Evolutionary conservation across 2,113 vertebrate species (phyloP), one percentile per base, ranked within the genome.

Genomic region (Picathartes gymnocephalus): DNA sequence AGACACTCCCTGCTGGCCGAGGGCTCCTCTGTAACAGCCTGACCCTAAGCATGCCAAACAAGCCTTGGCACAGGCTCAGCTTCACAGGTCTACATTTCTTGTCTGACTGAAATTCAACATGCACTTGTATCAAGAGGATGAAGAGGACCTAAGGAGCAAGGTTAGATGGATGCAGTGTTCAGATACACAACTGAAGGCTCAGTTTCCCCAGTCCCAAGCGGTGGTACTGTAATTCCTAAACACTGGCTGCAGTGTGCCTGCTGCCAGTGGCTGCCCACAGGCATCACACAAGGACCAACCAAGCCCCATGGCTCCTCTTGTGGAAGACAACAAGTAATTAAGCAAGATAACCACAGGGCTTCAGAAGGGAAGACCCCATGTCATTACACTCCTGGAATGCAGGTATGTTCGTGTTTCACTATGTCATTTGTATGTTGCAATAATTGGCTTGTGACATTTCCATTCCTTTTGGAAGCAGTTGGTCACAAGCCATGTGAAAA

Each of bases 1-100:
- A 80, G 40, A 22, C 42, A 18, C 31, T 88, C 31, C 33, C n/a
- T 0, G 0, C 11, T 2, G 2, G 16, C 50, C 5, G 1, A 88
- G 58, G 68, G 42, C 56, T 73, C 27, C 21, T 23, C 50, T 47
- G 30, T 15, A 54, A 18, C 25, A 83, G 33, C 50, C 71, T 13
- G 5, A 24, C 62, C n/a, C 42, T 45, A 17, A 4, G 13, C 76
- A 24, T 23, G n/a, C 51, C 91, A 47, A 42, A 44, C 8, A 20
- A 53, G 24, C 83, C 65, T 54, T 78, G 72, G 82, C 78, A 76
- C 1, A 2, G n/a, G 35, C 30, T 44, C 73, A 85, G 69, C 19
- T 47, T 70, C 6, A 7, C 21, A 35, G 24, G 4, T 19, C 35
- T 16, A 3, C 51, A 4, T 30, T 70, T 68, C 48, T 66, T 44